These are phyloP conservation scores for Alcis repandata DNA, from an alignment of 2,888 invertebrate genomes.

Conservation along the genomic window DNA sequence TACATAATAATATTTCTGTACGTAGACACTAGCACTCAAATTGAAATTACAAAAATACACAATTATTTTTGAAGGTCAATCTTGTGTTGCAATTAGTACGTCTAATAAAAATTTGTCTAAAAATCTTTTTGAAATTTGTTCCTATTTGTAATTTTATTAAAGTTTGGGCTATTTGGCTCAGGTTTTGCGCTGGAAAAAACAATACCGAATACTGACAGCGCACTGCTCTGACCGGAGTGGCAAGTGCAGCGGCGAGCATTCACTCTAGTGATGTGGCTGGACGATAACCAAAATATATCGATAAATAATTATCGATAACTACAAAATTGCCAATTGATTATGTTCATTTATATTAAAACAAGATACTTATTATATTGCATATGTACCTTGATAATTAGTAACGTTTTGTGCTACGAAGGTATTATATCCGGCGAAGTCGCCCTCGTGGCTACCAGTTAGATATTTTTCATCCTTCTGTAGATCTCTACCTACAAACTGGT, in stretches of 20 bases:
- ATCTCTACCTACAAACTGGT: too few species aligned
- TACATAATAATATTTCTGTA: too few species aligned
- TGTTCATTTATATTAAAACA: too few species aligned
- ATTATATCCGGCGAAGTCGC: not conserved
- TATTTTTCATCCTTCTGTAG: too few species aligned
- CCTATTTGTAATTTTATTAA: not conserved
- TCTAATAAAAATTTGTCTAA: too few species aligned
- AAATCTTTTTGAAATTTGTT: too few species aligned
- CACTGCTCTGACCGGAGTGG: conserved; percentile 53
- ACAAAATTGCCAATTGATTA: not conserved
- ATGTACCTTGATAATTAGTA: not conserved
- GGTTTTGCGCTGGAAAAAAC: conserved; percentile 58
- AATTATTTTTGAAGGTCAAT: too few species aligned
- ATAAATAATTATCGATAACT: too few species aligned
- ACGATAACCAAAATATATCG: conserved; percentile 14
- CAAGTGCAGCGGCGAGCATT: conserved; percentile 63
- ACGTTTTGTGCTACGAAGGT: too few species aligned
- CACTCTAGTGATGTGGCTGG: conserved; percentile 61
- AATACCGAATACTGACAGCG: conserved; percentile 50
- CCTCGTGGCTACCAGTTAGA: not conserved
- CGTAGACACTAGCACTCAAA: too few species aligned
- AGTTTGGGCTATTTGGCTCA: conserved; percentile 34
- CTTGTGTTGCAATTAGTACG: too few species aligned
- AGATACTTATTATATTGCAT: not conserved
- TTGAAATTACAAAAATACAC: too few species aligned